phyloP scores from a whole-genome alignment of 2,888 invertebrate species.

The Heteropelma amictum region DNA sequence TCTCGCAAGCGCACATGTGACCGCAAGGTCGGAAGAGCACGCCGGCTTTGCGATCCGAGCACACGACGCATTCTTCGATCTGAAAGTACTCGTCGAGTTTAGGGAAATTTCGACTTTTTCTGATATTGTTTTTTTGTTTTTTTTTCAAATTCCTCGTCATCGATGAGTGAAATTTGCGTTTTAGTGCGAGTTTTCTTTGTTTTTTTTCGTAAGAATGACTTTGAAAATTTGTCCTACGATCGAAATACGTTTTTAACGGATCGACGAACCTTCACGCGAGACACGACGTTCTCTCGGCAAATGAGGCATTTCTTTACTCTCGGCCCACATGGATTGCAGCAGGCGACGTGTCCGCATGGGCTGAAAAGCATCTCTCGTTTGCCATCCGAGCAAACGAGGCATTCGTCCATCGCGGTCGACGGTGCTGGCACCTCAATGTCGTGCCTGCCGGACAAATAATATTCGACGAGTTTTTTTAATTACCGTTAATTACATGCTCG shows the following conservation, averaged over 20 bases:
- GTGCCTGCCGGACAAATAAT: slow-evolving; percentile 63
- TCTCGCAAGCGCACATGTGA: slow-evolving; percentile 95
- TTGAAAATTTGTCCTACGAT: background rate
- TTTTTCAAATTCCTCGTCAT: slow-evolving; percentile 21
- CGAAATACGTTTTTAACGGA: no score
- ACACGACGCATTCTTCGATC: slow-evolving; percentile 98
- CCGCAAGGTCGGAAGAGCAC: slow-evolving; percentile 97
- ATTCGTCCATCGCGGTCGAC: slow-evolving; percentile 88
- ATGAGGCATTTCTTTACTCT: slow-evolving; percentile 96
- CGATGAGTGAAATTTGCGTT: no score
- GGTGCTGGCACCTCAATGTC: slow-evolving; percentile 68
- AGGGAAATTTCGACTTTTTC: no score
- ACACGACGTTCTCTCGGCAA: slow-evolving; percentile 91
- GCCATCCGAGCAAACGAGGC: slow-evolving; percentile 95
- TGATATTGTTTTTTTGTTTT: slow-evolving; percentile 4
- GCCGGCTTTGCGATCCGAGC: slow-evolving; percentile 95
- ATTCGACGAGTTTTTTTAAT: no score
- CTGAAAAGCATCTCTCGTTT: slow-evolving; percentile 94
- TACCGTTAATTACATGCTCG: no score
- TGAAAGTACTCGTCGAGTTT: no score
- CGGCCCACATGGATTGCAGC: slow-evolving; percentile 93
- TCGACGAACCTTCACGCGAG: slow-evolving; percentile 84
- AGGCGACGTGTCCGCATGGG: slow-evolving; percentile 95
- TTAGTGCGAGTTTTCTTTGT: no score
- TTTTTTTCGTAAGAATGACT: no score